phyloP scores from a whole-genome alignment of 2,113 vertebrate genomes.

The Phylloscopus trochilus region DNA sequence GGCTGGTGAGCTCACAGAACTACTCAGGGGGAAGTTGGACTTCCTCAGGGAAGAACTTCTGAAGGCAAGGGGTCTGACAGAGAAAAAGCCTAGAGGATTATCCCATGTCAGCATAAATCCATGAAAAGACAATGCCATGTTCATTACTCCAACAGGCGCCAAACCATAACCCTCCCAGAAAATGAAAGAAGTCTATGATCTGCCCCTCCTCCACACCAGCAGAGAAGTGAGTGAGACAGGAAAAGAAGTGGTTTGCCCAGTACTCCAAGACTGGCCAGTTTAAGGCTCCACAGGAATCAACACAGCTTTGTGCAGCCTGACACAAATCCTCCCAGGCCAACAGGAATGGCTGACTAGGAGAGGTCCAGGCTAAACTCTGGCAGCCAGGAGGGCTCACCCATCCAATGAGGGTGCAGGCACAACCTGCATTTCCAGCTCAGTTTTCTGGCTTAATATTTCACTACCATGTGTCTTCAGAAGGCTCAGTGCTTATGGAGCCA shows the following conservation, averaged over 20 bases:
- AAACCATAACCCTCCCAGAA: background rate
- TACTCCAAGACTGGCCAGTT: background rate
- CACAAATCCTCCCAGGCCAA: background rate
- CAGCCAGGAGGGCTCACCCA: background rate
- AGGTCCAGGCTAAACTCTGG: background rate
- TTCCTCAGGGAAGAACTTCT: background rate
- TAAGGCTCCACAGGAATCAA: background rate
- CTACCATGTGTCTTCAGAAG: background rate
- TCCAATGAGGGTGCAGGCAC: fast-evolving
- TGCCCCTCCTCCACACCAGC: background rate
- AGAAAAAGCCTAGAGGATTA: background rate
- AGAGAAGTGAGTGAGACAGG: background rate
- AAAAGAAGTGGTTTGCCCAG: background rate
- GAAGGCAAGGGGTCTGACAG: background rate
- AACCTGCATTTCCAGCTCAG: background rate
- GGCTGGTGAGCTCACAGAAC: background rate
- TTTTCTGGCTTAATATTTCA: background rate
- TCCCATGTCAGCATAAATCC: background rate
- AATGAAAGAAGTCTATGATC: background rate
- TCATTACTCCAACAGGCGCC: fast-evolving
- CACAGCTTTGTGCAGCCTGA: background rate
- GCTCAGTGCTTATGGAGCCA: fast-evolving
- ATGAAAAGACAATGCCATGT: background rate
- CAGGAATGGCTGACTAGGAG: background rate
- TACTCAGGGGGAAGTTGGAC: background rate